Percentiles rank a stretch among this genome's conserved stretches.
phyloP scores from a whole-genome alignment of 2,888 invertebrate genomes.

The Melinaea menophilus region DNA sequence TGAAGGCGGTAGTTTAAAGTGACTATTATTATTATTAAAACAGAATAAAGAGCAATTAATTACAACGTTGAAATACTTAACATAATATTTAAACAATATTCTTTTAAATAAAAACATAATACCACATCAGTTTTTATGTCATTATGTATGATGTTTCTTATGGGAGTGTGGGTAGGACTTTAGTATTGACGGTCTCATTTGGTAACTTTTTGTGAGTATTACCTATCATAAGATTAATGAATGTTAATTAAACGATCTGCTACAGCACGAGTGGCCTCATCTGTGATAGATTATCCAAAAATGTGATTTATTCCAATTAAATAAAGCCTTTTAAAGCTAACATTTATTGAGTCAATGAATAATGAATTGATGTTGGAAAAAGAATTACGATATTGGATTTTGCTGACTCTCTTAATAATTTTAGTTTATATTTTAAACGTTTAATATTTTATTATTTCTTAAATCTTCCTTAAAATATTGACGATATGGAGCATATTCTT shows the following conservation, averaged over 20 bases:
- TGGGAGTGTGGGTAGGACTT: too few relatives aligned
- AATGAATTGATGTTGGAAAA: conserved; percentile 36
- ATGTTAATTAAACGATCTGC: conserved; percentile 12
- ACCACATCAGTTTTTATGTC: background rate
- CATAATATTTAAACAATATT: background rate
- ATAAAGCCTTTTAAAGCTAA: conserved; percentile 42
- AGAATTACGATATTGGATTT: conserved; percentile 15
- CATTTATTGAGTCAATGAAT: conserved; percentile 41
- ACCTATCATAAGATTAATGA: conserved; percentile 15
- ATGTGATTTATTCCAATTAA: conserved; percentile 55
- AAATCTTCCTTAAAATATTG: conserved; percentile 5
- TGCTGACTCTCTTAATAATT: conserved; percentile 3
- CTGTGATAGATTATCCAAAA: conserved; percentile 50
- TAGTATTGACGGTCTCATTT: background rate
- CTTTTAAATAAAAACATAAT: background rate
- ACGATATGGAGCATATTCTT: background rate
- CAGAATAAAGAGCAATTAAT: background rate
- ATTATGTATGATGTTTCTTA: background rate
- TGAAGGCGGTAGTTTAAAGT: background rate
- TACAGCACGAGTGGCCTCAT: conserved; percentile 33
- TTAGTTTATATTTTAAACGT: too few relatives aligned
- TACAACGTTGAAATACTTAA: background rate
- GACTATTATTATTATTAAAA: background rate
- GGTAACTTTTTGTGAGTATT: conserved; percentile 15
- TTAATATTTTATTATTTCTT: too few relatives aligned